Evolutionary conservation across 1,140 invertebrate species (phyloP), one percentile per base, ranked within the genome.

Genomic region (Drosophila oshimai): DNA sequence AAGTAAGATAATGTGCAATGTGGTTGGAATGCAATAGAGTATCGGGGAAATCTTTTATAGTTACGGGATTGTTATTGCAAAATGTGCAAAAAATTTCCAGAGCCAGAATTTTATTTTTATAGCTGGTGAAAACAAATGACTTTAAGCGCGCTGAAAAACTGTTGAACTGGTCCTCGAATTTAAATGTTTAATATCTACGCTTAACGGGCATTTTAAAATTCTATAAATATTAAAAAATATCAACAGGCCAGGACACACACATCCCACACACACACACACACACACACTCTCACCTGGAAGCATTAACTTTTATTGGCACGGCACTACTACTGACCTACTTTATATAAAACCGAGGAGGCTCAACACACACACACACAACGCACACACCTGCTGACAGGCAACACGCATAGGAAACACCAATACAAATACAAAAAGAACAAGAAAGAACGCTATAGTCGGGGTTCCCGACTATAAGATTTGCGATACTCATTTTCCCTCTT

Each of bases 181-280:
- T 68, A 72, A 86, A 86, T 84, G 55, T 86, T 80, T 70, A 65
- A 80, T 69, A 74, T 64, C 57, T 71, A 75, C 76, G 45, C 80
- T 83, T 84, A 78, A 70, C 50, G 13, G 64, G 57, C 71, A 69
- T 80, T 86, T 86, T 64, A 86, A 86, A 86, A 86, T 86, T 86
- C 80, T 73, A 86, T 86, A 86, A 86, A 86, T 86, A 86, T 86
- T 86, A 86, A 86, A 86, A 84, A 87, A 86, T 86, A 87, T 87
- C 80, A 86, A 86, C 80, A 87, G 70, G 80, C 75, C 54, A 46
- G 42, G 18, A 18, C 34, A 53, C 22, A 24, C 41, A 31, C 37
- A 37, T 29, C 28, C n/a, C 33, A 41, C 28, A 55, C 51, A 60
- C 46, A 45, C 37, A 60, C 62, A 69, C 64, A 74, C 53, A 65